Evolutionary conservation across 92 coral and sea anemone genomes (phyloP).

Genomic region (Epizoanthus scotinus): DNA sequence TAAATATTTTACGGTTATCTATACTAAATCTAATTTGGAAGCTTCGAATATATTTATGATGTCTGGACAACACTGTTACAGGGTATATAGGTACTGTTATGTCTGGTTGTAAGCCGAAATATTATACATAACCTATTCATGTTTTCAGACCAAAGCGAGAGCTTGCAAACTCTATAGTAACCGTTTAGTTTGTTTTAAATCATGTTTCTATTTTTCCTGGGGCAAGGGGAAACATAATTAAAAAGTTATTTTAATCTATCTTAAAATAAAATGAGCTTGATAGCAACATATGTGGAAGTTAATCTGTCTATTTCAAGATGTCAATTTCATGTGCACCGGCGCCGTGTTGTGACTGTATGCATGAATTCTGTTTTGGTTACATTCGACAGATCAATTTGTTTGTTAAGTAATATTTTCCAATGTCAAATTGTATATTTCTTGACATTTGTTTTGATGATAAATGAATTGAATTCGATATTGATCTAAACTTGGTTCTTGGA

Average conservation of each 20-base stretch:
- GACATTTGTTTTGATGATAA: background rate
- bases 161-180: too few relatives aligned
- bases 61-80: background rate
- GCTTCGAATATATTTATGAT: background rate
- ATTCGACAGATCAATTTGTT: constrained; percentile 1
- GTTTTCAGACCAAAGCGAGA: too few relatives aligned
- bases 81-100: too few relatives aligned
- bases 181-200: too few relatives aligned
- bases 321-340: background rate
- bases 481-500: too few relatives aligned
- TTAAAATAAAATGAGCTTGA: too few relatives aligned
- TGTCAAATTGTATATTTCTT: background rate
- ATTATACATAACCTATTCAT: too few relatives aligned
- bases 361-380: constrained; percentile 17
- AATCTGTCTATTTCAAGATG: background rate
- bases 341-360: background rate
- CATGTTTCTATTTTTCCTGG: too few relatives aligned
- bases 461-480: background rate
- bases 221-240: too few relatives aligned
- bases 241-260: too few relatives aligned
- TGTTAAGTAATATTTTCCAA: background rate
- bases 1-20: background rate
- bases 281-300: background rate
- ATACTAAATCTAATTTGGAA: background rate
- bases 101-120: too few relatives aligned